Conservation (phyloP, 2,797 vertebrate species). For the Mionectes olivaceus region DNA sequence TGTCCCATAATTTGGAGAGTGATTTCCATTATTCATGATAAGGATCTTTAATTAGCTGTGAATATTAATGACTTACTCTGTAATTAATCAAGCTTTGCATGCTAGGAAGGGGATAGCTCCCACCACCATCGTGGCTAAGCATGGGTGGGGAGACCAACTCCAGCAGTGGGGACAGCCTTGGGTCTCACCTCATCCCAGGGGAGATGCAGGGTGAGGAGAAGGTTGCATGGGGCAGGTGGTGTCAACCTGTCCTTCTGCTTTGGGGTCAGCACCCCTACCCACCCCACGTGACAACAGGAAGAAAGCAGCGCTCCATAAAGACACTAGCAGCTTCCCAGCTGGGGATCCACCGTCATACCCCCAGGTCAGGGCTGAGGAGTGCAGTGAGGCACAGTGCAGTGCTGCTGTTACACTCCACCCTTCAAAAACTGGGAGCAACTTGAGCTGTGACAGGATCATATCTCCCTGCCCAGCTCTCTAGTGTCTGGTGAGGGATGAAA, state of each 20-base stretch:
- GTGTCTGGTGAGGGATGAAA: neutral
- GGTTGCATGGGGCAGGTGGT: neutral
- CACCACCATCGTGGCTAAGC: neutral
- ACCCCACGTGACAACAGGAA: accelerated
- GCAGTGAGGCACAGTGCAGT: neutral
- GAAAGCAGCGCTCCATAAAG: neutral
- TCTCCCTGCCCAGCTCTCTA: accelerated
- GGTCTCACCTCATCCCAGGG: neutral
- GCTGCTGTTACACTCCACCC: neutral
- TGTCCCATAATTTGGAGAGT: conserved; percentile 45
- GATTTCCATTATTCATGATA: conserved; percentile 70
- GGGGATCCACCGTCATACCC: neutral
- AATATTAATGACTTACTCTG: conserved; percentile 76
- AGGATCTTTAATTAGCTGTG: conserved; percentile 79
- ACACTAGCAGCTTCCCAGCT: neutral
- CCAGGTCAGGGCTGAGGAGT: neutral
- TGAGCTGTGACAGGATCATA: neutral
- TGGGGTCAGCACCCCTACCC: neutral
- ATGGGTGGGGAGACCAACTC: neutral
- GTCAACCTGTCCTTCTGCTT: neutral
- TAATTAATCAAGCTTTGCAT: conserved; percentile 74
- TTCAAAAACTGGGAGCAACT: neutral
- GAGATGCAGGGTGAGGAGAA: accelerated
- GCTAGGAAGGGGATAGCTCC: conserved; percentile 9
- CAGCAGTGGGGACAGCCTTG: neutral